Evolutionary conservation across 1,140 invertebrate species (phyloP), one percentile per base, ranked within the genome.

Genomic region (Drosophila triauraria): DNA sequence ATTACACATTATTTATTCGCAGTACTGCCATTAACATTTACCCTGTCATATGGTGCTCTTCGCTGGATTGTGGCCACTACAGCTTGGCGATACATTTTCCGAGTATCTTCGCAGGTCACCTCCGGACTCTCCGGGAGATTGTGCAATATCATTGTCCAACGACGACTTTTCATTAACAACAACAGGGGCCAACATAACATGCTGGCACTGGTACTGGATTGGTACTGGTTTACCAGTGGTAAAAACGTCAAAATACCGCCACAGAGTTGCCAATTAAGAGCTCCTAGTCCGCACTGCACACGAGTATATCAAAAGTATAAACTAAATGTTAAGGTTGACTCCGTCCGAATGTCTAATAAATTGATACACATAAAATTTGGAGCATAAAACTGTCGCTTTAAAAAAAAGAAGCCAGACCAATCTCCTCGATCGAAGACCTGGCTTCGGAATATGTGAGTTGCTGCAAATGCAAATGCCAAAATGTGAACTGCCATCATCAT

Each of bases 241-340:
- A 58, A 61, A 78, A 58, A 76, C 67, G 77, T 61, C 83, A 88
- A 83, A 87, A 70, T 53, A 81, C 60, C 62, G 67, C 65, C 71
- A 48, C 44, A 46, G 60, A 74, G 63, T 82, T 81, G 85, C 85
- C 84, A 88, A 88, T 88, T 88, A 88, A 88, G 84, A 84, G 67
- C 74, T 88, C 62, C 59, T 80, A 32, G 80, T 78, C 35, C 57
- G 48, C 43, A 67, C 40, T 32, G 8, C 15, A 43, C 43, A 59
- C 68, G 63, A 83, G 59, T 65, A 74, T 82, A 71, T 81, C 71
- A 88, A 81, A 88, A 75, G 69, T 60, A 70, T 70, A 68, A 65
- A 56, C 78, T 82, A 90, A 90, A 90, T 90, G 85, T 88, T 90
- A 90, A 90, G 85, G 85, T 90, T 90, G 85, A 90, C 58, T 82